These are phyloP conservation scores for Chrysocyon brachyurus DNA, from an alignment of 2,797 vertebrate species.

Conservation along the genomic window DNA sequence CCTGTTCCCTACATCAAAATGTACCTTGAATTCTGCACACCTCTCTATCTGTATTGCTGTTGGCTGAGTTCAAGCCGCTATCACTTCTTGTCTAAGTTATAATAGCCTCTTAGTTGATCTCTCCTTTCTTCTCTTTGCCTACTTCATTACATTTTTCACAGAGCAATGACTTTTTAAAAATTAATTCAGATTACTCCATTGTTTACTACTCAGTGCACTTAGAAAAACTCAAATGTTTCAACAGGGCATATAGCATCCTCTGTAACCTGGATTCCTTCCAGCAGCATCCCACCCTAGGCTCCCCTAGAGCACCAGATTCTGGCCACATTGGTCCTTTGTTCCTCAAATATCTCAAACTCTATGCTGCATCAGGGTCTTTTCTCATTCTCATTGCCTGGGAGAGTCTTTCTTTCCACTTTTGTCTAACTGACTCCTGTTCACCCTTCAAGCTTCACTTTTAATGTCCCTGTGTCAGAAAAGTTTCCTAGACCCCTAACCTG, in stretches of 20 bases:
- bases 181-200: not conserved
- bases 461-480: not conserved
- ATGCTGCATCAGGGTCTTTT: not conserved
- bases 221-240: not conserved
- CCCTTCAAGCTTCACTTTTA: not conserved
- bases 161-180: not conserved
- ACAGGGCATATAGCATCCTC: not conserved
- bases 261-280: not conserved
- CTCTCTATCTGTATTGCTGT: not conserved
- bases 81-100: not conserved
- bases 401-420: not conserved
- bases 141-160: not conserved
- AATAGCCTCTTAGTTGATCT: not conserved
- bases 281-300: accelerated
- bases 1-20: not conserved
- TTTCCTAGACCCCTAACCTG: not conserved
- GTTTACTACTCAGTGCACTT: not conserved
- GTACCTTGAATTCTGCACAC: not conserved
- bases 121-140: not conserved
- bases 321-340: not conserved
- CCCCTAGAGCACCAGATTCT: no score
- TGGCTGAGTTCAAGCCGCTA: not conserved
- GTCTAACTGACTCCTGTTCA: not conserved
- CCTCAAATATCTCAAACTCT: not conserved
- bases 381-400: not conserved